phyloP scores from a whole-genome alignment of 2,113 vertebrate species.

The Corythaixoides concolor region DNA sequence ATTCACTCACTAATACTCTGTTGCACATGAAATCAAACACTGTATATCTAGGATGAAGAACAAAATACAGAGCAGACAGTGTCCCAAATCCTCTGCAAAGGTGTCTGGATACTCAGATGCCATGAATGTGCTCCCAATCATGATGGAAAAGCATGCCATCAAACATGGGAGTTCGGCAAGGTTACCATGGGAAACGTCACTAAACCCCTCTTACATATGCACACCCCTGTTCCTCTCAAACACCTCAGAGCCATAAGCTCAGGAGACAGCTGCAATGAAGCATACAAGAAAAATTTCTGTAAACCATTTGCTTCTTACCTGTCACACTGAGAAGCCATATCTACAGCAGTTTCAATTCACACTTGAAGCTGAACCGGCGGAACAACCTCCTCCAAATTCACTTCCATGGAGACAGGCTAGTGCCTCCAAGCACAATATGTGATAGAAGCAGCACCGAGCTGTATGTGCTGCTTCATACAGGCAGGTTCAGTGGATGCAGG shows the following conservation, averaged over 20 bases:
- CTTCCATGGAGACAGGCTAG: accelerated
- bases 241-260: neutral
- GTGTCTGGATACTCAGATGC: neutral
- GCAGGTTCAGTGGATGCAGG: neutral
- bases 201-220: neutral
- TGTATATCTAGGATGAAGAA: neutral
- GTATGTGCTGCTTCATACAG: neutral
- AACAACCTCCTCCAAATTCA: neutral
- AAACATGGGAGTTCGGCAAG: neutral
- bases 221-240: neutral
- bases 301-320: neutral
- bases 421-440: neutral
- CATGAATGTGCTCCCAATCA: neutral
- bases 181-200: neutral
- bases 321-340: neutral
- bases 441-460: neutral
- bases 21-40: neutral
- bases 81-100: neutral
- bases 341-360: neutral
- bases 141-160: neutral
- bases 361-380: neutral
- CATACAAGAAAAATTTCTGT: neutral
- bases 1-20: neutral
- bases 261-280: neutral
- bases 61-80: neutral